Base-by-base conservation (phyloP, 2,888 invertebrate genomes). In the Argyresthia goedartella region DNA sequence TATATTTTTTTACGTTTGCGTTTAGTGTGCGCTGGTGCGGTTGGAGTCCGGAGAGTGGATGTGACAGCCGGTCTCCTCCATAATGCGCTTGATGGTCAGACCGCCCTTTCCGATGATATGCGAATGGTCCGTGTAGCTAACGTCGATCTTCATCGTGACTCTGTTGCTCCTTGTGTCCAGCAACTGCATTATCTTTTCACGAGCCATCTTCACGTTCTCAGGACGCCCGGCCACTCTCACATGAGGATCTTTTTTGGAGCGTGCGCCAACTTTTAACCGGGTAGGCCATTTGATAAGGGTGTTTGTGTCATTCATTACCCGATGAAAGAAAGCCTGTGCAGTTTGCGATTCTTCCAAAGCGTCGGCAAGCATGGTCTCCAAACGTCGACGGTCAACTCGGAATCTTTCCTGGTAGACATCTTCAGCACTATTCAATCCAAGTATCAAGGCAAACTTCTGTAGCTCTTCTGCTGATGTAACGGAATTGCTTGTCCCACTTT, bases 21-120 rank as follows among this genome's bases (percentile, higher is more conserved):
- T n/a, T n/a, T n/a, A n/a, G n/a, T n/a, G n/a, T n/a, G 93, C 91
- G 81, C 94, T 97, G 64, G 94, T 96, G 54, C 97, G 91, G 86
- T 98, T 98, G 49, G 97, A 97, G 79, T 99, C 99, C 47, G 99
- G 99, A 81, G 99, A 99, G 85, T 99, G 99, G 61, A 99, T 98
- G 79, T 99, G 99, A 67, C 98, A 99, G 16, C 93, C 92, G 0
- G 99, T 98, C 65, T 96, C 95, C 65, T 96, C 95, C 98, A 98
- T 98, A 58, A 97, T 95, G 54, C 92, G 89, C 67, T 93, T 93
- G 62, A 94, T 94, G 34, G 93, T 93, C 56, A 91, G 75, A 4
- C 94, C 94, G 50, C 95, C 95, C 88, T 87, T 87, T 59, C 99
- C 99, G 69, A 99, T 99, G 58, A 99, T 97, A 75, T 98, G 98